A percentile compares a stretch with the other conserved stretches of the same genome.
Conservation (phyloP, 2,797 vertebrate species). For the Myripristis jacobus region DNA sequence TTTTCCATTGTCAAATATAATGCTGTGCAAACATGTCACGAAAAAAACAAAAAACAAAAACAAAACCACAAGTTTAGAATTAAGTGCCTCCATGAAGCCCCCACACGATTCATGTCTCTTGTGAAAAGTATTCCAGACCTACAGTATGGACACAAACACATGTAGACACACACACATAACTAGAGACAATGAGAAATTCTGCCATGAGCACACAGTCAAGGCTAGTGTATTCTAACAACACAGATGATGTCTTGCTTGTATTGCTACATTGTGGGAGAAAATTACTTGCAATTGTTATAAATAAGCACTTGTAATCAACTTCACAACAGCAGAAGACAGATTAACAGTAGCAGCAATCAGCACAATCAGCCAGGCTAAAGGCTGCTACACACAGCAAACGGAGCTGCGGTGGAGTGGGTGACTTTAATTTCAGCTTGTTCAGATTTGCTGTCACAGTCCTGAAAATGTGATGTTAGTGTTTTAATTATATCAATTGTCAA, state of each 20-base stretch:
- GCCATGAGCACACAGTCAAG: constrained; percentile 8
- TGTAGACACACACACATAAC: constrained; percentile 1
- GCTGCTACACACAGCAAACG: too few species aligned
- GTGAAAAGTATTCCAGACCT: too few species aligned
- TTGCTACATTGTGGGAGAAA: constrained; percentile 28
- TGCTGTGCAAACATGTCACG: neutral
- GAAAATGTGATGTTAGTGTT: too few species aligned
- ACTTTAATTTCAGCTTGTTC: too few species aligned
- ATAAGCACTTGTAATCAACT: constrained; percentile 54
- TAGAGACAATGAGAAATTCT: neutral
- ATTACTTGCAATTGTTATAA: constrained; percentile 22
- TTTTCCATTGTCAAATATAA: neutral
- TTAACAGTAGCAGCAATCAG: constrained; percentile 59
- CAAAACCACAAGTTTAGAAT: neutral
- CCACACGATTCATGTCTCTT: neutral
- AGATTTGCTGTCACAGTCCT: too few species aligned
- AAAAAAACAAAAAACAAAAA: too few species aligned
- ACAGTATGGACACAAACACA: constrained; percentile 5
- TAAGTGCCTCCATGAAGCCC: neutral
- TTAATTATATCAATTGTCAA: too few species aligned
- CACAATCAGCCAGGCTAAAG: constrained; percentile 57
- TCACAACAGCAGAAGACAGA: constrained; percentile 33
- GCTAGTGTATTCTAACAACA: constrained; percentile 19
- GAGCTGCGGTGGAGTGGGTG: too few species aligned
- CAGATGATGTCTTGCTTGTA: constrained; percentile 12